These are phyloP conservation scores for Sylvietta virens DNA, from an alignment of 2,113 vertebrate species.

Conservation along the genomic window DNA sequence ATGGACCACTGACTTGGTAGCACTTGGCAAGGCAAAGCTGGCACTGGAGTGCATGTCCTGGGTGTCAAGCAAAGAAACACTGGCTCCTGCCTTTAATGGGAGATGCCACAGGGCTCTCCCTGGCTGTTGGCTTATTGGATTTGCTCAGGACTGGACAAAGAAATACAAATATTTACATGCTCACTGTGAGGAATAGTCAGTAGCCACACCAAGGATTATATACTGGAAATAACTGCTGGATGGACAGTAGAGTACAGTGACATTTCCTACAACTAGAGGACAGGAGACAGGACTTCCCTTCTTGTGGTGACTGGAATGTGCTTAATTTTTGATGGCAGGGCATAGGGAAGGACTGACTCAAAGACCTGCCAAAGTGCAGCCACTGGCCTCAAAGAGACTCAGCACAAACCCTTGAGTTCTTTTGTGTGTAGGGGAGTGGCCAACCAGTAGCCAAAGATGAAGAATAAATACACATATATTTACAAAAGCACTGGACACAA, in stretches of 20 bases:
- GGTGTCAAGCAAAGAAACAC: neutral
- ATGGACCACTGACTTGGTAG: neutral
- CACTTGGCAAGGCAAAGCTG: neutral
- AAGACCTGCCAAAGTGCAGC: neutral
- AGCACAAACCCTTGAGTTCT: constrained; percentile 23
- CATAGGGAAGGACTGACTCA: neutral
- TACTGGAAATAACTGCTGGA: neutral
- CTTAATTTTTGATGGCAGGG: neutral
- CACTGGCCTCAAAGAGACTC: constrained; percentile 33
- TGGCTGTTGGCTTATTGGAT: neutral
- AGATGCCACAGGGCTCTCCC: neutral
- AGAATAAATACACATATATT: constrained; percentile 2
- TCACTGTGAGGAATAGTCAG: constrained; percentile 21
- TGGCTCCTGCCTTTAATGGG: neutral
- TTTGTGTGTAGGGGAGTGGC: neutral
- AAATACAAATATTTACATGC: constrained; percentile 18
- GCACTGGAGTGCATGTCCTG: neutral
- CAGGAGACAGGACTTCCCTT: constrained; percentile 10
- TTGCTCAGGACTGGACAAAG: neutral
- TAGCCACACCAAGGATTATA: constrained; percentile 11
- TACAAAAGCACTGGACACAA: constrained; percentile 41
- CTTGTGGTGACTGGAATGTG: constrained; percentile 48
- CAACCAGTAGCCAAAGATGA: constrained; percentile 47
- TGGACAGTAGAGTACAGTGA: neutral
- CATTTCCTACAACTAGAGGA: neutral